Percentiles rank a stretch among this genome's conserved stretches.
These are phyloP conservation scores for Lagenorhynchus albirostris DNA, from an alignment of 2,113 vertebrate genomes.

Conservation along the genomic window DNA sequence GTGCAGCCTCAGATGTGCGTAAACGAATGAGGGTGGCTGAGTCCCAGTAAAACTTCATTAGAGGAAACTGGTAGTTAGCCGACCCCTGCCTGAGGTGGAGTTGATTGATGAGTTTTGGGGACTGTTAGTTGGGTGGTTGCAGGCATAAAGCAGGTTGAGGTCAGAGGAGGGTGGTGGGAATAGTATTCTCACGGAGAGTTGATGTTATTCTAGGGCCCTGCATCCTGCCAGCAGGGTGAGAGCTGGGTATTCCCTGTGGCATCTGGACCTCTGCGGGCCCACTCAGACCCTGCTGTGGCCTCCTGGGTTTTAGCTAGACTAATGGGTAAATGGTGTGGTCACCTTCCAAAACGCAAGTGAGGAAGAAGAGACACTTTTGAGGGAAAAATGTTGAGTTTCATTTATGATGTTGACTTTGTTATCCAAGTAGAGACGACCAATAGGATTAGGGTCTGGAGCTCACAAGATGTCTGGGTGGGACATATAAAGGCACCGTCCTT, in stretches of 20 bases:
- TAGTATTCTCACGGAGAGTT: neutral
- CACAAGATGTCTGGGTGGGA: neutral
- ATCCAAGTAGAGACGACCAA: neutral
- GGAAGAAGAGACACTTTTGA: neutral
- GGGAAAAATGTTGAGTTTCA: neutral
- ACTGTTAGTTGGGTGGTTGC: neutral
- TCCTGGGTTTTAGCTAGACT: neutral
- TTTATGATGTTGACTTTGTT: neutral
- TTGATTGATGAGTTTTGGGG: neutral
- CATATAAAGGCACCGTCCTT: neutral
- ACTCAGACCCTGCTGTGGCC: neutral
- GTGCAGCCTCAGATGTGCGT: neutral
- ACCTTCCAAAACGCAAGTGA: neutral
- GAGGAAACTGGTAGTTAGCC: neutral
- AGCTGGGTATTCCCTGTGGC: neutral
- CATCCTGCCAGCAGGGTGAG: neutral
- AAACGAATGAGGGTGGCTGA: neutral
- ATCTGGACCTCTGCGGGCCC: neutral
- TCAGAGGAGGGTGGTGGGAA: neutral
- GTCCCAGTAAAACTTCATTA: neutral
- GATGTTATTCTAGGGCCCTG: neutral
- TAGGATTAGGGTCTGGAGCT: neutral
- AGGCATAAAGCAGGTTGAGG: neutral
- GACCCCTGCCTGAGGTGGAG: neutral
- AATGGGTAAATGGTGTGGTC: neutral